phyloP scores from a whole-genome alignment of 1,140 invertebrate species.

The Zaprionus gabonicus region DNA sequence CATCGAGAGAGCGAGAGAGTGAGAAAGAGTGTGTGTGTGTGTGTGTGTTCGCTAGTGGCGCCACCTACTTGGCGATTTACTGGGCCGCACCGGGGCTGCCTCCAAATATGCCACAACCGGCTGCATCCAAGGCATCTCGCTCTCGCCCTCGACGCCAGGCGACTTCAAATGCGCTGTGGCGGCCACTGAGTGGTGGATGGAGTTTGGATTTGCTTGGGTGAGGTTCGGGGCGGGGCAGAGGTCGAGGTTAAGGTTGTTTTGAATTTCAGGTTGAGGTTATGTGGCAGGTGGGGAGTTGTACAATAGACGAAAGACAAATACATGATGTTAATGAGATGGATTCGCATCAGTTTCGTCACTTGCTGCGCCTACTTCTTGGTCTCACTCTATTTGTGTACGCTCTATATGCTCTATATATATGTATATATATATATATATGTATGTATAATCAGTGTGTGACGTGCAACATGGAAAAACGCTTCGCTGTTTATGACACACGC shows the following conservation, averaged over 20 bases:
- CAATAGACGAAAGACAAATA: slow-evolving; percentile 65
- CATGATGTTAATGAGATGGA: slow-evolving; percentile 71
- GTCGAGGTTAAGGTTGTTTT: not conserved
- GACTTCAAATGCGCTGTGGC: slow-evolving; percentile 65
- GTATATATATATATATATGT: not conserved
- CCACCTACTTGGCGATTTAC: slow-evolving; percentile 84
- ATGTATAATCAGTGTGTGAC: slow-evolving; percentile 56
- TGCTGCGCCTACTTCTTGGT: not conserved
- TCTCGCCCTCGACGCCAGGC: slow-evolving; percentile 46
- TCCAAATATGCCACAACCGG: slow-evolving; percentile 83
- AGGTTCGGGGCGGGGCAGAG: not conserved
- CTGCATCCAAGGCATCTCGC: slow-evolving; percentile 76
- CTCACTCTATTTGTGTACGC: slow-evolving; percentile 10
- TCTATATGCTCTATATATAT: not conserved
- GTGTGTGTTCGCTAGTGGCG: slow-evolving; percentile 41
- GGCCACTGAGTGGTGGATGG: slow-evolving; percentile 33
- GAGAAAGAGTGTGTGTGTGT: slow-evolving; percentile 26
- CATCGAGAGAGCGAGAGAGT: slow-evolving; percentile 36
- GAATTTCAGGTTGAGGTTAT: not conserved
- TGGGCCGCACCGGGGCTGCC: slow-evolving; percentile 80
- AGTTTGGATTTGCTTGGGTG: not conserved
- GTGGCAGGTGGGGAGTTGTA: slow-evolving; percentile 3
- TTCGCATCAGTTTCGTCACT: slow-evolving; percentile 37
- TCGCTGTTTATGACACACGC: slow-evolving; percentile 60
- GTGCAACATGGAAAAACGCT: slow-evolving; percentile 69